Evolutionary conservation across 2,797 vertebrate species (phyloP).

Genomic region (Poecilia picta): DNA sequence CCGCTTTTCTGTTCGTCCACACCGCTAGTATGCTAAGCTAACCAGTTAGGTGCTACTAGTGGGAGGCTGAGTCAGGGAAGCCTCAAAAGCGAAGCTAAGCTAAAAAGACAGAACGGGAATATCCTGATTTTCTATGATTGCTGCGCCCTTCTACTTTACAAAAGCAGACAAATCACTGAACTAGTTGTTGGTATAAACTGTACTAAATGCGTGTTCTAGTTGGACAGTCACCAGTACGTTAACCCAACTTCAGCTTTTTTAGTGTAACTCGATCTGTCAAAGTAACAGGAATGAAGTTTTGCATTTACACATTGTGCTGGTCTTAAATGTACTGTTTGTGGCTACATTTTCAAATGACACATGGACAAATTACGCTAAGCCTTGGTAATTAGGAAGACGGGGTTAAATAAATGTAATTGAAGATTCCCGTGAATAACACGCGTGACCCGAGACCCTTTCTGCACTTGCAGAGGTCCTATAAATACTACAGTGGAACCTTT

Average conservation of each 20-base stretch:
- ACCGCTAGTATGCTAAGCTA: conserved; percentile 34
- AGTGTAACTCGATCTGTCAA: conserved; percentile 59
- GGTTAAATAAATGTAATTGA: conserved; percentile 27
- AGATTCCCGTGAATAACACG: conserved; percentile 47
- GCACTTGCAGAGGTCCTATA: conserved; percentile 64
- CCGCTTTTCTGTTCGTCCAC: conserved; percentile 18
- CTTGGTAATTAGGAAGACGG: background rate
- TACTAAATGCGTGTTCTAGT: background rate
- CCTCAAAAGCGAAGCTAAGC: conserved; percentile 52
- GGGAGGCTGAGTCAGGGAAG: conserved; percentile 69
- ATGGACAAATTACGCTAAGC: background rate
- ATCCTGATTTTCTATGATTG: background rate
- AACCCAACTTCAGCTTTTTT: conserved; percentile 22
- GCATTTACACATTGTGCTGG: background rate
- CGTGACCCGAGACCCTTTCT: conserved; percentile 74
- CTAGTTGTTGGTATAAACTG: background rate
- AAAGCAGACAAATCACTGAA: background rate
- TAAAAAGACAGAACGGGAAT: conserved; percentile 27
- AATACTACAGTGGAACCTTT: conserved; percentile 60
- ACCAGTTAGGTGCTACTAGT: conserved; percentile 45
- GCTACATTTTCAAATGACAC: background rate
- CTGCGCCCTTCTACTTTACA: background rate
- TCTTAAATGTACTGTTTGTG: background rate
- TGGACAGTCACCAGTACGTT: conserved; percentile 12
- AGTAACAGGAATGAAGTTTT: conserved; percentile 20